These are phyloP conservation scores for Passer domesticus DNA, from an alignment of 2,113 vertebrate genomes.

Conservation along the genomic window DNA sequence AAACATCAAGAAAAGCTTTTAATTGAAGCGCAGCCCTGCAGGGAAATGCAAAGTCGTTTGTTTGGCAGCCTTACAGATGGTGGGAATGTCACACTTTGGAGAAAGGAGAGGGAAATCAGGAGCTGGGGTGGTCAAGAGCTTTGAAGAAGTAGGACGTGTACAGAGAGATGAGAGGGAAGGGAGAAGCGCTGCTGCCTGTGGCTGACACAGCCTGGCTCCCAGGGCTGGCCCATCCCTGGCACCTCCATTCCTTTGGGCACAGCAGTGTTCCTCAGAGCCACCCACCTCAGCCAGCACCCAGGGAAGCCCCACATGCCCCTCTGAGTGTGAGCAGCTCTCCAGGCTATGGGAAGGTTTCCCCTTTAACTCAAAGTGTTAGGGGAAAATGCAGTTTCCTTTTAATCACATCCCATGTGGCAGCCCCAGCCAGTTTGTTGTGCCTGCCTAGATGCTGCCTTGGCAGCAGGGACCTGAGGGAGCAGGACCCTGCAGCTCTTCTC, in stretches of 20 bases:
- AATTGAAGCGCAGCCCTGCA: conserved; percentile 42
- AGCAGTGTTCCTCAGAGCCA: fast-evolving
- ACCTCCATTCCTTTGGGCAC: background rate
- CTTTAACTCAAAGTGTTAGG: background rate
- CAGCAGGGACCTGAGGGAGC: background rate
- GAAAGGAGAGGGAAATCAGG: background rate
- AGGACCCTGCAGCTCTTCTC: background rate
- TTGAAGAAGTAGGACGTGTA: background rate
- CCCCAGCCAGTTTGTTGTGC: background rate
- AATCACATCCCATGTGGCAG: fast-evolving
- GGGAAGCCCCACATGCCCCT: background rate
- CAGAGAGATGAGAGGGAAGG: background rate
- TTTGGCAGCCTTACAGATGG: background rate
- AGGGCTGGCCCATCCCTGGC: background rate
- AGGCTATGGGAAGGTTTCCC: background rate
- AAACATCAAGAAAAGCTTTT: conserved; percentile 31
- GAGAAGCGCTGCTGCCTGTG: fast-evolving
- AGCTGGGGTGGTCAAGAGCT: background rate
- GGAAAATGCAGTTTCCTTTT: background rate
- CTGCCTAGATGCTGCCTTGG: background rate
- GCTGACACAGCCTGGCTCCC: background rate
- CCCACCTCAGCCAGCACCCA: background rate
- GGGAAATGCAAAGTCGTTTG: background rate
- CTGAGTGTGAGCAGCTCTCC: background rate
- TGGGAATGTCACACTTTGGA: conserved; percentile 9